A percentile compares a stretch with the other conserved stretches of the same genome.
Evolutionary conservation across 1,140 invertebrate genomes (phyloP).

Genomic region (Procambarus virginalis): DNA sequence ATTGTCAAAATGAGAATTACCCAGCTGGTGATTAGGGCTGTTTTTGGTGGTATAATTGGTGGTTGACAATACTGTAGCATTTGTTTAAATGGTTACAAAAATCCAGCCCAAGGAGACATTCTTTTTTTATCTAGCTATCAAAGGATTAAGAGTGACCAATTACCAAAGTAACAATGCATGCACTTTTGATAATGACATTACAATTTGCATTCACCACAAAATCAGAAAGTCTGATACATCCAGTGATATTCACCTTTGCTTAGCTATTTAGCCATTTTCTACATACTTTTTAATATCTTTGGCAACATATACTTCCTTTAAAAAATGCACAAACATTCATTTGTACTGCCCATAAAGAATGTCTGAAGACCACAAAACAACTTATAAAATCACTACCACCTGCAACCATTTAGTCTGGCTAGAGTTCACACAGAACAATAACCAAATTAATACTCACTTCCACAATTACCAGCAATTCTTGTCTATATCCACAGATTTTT

Average conservation of each 20-base stretch:
- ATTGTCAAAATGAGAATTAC: too few relatives aligned
- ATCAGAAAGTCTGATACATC: not conserved
- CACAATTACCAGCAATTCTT: not conserved
- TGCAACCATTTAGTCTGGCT: not conserved
- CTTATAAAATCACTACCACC: not conserved
- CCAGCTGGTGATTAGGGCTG: too few relatives aligned
- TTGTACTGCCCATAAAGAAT: constrained; percentile 60
- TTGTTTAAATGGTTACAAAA: too few relatives aligned
- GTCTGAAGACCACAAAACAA: constrained; percentile 33
- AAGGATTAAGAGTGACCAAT: not conserved
- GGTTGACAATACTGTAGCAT: too few relatives aligned
- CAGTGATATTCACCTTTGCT: not conserved
- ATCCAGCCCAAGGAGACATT: too few relatives aligned
- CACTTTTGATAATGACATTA: not conserved
- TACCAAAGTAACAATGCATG: not conserved
- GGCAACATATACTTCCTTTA: constrained; percentile 16
- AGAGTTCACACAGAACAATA: not conserved
- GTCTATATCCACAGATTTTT: not conserved
- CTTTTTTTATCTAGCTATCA: too few relatives aligned
- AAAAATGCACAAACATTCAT: constrained; percentile 57
- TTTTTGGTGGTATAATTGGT: too few relatives aligned
- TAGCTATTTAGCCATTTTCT: not conserved
- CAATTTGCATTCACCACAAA: not conserved
- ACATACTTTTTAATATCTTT: constrained; percentile 9
- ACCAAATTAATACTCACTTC: not conserved